Percentiles rank a stretch among this genome's conserved stretches.
phyloP scores from a whole-genome alignment of 2,888 invertebrate species.

The Oconnorella tubifera region DNA sequence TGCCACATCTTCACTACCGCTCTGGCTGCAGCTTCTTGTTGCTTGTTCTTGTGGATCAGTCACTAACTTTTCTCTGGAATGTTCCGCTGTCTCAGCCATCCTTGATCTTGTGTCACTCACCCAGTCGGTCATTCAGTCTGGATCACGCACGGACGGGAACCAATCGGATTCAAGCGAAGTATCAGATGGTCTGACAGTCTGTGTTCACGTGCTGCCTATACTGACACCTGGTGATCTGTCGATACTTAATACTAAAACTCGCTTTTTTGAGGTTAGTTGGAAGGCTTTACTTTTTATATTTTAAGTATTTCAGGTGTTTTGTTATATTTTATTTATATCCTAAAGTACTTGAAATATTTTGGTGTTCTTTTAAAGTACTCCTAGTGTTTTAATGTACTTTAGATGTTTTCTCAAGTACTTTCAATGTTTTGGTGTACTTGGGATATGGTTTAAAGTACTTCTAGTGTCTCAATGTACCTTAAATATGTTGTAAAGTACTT shows the following conservation, averaged over 20 bases:
- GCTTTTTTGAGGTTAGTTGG: slow-evolving; percentile 63
- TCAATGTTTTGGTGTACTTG: no score
- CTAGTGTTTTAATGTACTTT: no score
- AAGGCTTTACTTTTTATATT: no score
- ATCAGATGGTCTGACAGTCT: slow-evolving; percentile 54
- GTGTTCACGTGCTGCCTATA: slow-evolving; percentile 69
- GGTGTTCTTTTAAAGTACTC: no score
- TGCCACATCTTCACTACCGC: slow-evolving; percentile 44
- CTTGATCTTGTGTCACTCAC: slow-evolving; percentile 69
- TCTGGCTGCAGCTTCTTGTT: slow-evolving; percentile 70
- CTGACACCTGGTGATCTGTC: slow-evolving; percentile 66
- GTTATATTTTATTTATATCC: no score
- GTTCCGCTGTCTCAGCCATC: slow-evolving; percentile 71
- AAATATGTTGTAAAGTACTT: no score
- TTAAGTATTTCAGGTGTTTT: no score
- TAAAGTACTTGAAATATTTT: no score
- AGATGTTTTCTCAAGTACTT: no score
- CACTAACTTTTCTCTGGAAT: slow-evolving; percentile 58
- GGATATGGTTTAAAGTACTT: no score
- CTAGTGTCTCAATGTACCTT: no score
- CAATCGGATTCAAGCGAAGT: neutral
- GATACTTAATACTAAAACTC: slow-evolving; percentile 67
- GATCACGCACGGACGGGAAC: neutral
- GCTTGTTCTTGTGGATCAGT: slow-evolving; percentile 69
- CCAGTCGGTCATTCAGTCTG: slow-evolving; percentile 55